Evolutionary conservation across 2,113 vertebrate species (phyloP), one percentile per base, ranked within the genome.

Genomic region (Sebastes schlegelii): DNA sequence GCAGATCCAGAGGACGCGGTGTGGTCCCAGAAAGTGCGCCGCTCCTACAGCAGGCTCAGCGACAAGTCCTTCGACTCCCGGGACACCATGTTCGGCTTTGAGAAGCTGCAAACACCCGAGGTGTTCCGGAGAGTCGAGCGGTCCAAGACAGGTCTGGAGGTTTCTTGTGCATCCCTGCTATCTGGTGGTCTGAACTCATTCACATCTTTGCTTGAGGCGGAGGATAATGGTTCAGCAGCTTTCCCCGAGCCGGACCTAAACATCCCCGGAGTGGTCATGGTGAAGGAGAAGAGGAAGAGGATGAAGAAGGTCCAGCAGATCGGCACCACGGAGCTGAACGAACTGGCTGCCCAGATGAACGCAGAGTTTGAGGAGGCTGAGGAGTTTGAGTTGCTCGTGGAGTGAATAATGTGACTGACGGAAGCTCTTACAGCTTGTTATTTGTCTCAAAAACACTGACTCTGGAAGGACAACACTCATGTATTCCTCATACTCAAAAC

Each of bases 341-440:
- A 89, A 0, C 95, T 97, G 90, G 96, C 96, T 0, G 95, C 96
- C 0, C 70, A 93, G 88, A 96, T 98, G 97, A 98, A 98, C 75
- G 96, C 96, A 0, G 96, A 96, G 89, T 98, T 98, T 86, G 96
- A 95, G 54, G 96, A 96, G 85, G 97, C 97, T 0, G 97, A 97
- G 86, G 89, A 83, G 66, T 98, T 98, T 75, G 95, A 97, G 70
- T 86, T 98, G 80, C 70, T 96, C 13, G 96, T 98, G 92, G 97
- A 98, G 92, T 98, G 87, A 77, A 72, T 42, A 17, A 2, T 13
- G 14, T 6, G 21, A 67, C 42, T 21, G 7, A 69, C 17, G 14
- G 19, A 54, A 13, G 6, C 21, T 58, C 4, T 42, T 5, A 17
- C 3, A 19, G 14, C 45, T 19, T 66, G 54, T 34, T 61, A 2